These are phyloP conservation scores for Prostheceraeus crozeri DNA, from an alignment of 2,888 invertebrate genomes.

Conservation along the genomic window DNA sequence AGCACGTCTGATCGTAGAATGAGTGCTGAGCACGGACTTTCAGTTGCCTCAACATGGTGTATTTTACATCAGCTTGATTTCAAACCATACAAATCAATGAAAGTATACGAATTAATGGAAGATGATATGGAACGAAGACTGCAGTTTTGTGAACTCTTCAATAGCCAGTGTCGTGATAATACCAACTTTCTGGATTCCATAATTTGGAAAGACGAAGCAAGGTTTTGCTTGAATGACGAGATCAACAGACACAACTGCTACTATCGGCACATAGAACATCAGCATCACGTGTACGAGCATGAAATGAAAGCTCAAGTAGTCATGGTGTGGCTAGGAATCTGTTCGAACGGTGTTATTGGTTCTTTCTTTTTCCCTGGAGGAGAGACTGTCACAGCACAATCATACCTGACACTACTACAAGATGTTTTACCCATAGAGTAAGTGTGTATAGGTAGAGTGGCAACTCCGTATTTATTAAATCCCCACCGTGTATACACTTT, in stretches of 20 bases:
- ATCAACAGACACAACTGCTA: constrained; percentile 25
- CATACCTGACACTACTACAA: constrained; percentile 18
- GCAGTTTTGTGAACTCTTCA: constrained; percentile 11
- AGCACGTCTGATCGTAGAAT: not conserved
- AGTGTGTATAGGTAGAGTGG: too few relatives aligned
- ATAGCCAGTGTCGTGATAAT: constrained; percentile 9
- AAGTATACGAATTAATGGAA: constrained; percentile 19
- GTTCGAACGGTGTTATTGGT: constrained; percentile 9
- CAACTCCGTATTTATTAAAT: too few relatives aligned
- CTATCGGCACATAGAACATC: constrained; percentile 22
- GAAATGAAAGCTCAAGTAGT: constrained; percentile 15
- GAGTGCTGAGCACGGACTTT: not conserved
- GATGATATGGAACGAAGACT: constrained; percentile 14
- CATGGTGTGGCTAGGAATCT: constrained; percentile 24
- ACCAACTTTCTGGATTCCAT: constrained; percentile 1
- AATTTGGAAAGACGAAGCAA: constrained; percentile 16
- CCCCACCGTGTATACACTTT: too few relatives aligned
- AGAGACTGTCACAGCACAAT: constrained; percentile 1
- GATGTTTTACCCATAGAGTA: too few relatives aligned
- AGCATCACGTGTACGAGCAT: not conserved
- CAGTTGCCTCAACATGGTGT: constrained; percentile 17
- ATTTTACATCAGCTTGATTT: constrained; percentile 15
- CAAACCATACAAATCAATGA: constrained; percentile 13
- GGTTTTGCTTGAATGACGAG: constrained; percentile 5
- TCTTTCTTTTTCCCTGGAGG: constrained; percentile 19